Evolutionary conservation across 2,113 vertebrate genomes (phyloP), one percentile per base, ranked within the genome.

Genomic region (Eurypyga helias): DNA sequence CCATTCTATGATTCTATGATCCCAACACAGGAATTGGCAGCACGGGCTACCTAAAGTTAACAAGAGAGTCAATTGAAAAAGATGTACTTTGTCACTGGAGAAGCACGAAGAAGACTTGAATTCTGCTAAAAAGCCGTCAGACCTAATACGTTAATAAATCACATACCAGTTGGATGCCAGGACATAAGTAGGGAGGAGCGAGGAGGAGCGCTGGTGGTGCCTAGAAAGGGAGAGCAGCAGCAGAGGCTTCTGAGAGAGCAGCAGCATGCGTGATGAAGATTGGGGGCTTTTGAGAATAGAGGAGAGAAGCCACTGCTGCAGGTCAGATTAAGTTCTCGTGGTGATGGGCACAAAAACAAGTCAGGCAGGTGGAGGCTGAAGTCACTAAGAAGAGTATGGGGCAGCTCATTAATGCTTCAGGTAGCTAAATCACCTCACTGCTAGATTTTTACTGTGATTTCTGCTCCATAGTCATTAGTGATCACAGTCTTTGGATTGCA

Each of bases 371-470:
- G 10, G 25, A 83, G 48, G 29, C 7, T 66, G 51, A 95, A 79
- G n/a, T 54, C 60, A 38, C 33, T 69, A 82, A 46, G 46, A 77
- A 43, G 45, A 19, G 16, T n/a, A 6, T 21, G 33, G 14, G 48
- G 17, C 43, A 71, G 29, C 52, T 90, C 23, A 29, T 79, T 91
- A 70, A 41, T 46, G 45, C 54, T 92, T 80, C 24, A 43, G 48
- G 33, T 72, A 65, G 49, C 72, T 57, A 73, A 89, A 80, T 24
- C 5, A 1, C 31, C 34, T 65, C 10, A 10, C 23, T 77, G 41
- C 60, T 91, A 21, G n/a, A 28, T 71, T 86, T 66, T 58, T 90
- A 41, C 23, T 51, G 46, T 83, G 41, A 49, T 88, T 92, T 89
- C 58, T 83, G n/a, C 38, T 75, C 14, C 36, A 0, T 41, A 66